These are phyloP conservation scores for Megastigmus dorsalis DNA, from an alignment of 2,888 invertebrate species.

Conservation along the genomic window DNA sequence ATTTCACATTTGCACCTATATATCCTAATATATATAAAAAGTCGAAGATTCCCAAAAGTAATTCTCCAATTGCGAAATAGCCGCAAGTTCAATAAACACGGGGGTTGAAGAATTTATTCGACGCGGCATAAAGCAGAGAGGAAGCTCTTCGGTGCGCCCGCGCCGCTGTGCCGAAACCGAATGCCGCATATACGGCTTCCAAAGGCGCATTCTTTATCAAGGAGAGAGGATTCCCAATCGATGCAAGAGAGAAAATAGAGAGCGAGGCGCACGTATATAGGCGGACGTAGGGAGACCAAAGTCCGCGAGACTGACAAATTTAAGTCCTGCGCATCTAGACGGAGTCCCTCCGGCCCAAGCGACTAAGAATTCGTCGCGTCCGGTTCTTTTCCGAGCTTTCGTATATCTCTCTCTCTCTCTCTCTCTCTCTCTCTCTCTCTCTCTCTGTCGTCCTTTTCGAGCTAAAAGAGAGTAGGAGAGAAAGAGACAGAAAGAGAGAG, in stretches of 20 bases:
- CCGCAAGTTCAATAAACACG: no score
- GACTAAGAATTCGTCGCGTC: slow-evolving; percentile 58
- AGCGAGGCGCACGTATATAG: not conserved
- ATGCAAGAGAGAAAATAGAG: not conserved
- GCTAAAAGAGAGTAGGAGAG: slow-evolving; percentile 33
- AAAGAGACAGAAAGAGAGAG: slow-evolving; percentile 9
- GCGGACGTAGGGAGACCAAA: not conserved
- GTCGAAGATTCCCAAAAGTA: no score
- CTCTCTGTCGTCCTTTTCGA: no score
- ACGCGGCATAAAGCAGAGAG: no score
- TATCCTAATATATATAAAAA: no score
- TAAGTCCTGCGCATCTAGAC: slow-evolving; percentile 19
- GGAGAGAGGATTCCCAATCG: slow-evolving; percentile 36
- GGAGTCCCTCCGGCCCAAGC: slow-evolving; percentile 50
- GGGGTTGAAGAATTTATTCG: no score
- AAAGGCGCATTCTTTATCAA: slow-evolving; percentile 36
- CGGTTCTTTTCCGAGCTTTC: slow-evolving; percentile 50
- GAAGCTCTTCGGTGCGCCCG: no score
- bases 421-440: no score
- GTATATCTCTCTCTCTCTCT: no score
- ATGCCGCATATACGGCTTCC: not conserved
- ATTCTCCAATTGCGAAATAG: no score
- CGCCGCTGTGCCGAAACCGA: not conserved
- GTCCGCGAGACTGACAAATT: slow-evolving; percentile 31
- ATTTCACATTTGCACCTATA: no score